A percentile compares a stretch with the other conserved stretches of the same genome.
Conservation (phyloP, 2,113 vertebrate species). For the Gymnarchus niloticus region DNA sequence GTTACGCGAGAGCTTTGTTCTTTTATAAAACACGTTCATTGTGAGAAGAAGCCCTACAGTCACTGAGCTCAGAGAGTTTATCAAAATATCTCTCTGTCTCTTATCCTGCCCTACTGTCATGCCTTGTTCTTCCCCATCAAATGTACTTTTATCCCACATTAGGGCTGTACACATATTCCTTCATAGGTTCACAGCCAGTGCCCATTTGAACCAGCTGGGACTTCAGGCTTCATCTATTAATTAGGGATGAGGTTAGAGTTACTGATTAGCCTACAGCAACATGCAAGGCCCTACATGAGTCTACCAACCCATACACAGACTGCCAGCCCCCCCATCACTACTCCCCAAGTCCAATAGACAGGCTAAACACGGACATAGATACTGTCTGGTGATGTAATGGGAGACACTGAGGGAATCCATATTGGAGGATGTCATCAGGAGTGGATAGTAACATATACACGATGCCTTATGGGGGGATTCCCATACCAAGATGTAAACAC, state of each 20-base stretch:
- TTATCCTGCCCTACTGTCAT: not conserved
- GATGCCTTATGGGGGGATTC: not conserved
- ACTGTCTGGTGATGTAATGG: not conserved
- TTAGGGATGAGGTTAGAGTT: not conserved
- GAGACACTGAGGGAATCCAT: not conserved
- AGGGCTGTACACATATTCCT: not conserved
- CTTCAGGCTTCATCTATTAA: not conserved
- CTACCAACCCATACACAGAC: not conserved
- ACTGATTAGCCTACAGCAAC: not conserved
- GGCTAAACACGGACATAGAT: not conserved
- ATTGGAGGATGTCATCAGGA: not conserved
- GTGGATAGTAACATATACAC: not conserved
- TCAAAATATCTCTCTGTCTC: not conserved
- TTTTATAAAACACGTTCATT: not conserved
- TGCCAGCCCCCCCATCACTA: not conserved
- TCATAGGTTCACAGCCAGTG: not conserved
- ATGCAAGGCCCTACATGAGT: not conserved
- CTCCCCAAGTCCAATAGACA: not conserved
- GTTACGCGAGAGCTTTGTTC: not conserved
- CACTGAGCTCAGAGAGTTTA: conserved; percentile 16
- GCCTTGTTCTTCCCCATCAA: not conserved
- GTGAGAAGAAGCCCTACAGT: not conserved
- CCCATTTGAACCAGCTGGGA: not conserved
- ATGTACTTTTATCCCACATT: not conserved
- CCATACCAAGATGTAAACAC: not conserved